Percentiles rank a stretch among this genome's conserved stretches.
Evolutionary conservation across 2,888 invertebrate genomes (phyloP).

Genomic region (Eilema depressum): DNA sequence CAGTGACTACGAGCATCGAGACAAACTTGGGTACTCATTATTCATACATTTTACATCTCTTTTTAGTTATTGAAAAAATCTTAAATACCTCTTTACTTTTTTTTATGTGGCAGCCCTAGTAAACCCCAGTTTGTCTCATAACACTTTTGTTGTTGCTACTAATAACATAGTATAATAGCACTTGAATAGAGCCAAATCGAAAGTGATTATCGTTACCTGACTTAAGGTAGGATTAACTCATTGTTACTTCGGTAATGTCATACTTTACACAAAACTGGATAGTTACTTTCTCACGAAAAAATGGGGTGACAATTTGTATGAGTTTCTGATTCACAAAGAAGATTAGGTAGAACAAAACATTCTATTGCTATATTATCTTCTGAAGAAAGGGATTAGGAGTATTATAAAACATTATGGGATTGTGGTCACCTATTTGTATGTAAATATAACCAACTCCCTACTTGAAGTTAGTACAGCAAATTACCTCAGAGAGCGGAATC

Average conservation of each 20-base stretch:
- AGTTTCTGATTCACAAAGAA: background rate
- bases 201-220: constrained; percentile 18
- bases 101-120: background rate
- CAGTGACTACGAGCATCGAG: background rate
- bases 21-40: no score
- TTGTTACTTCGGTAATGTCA: constrained; percentile 29
- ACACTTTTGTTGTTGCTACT: constrained; percentile 5
- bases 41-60: background rate
- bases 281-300: constrained; percentile 37
- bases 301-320: background rate
- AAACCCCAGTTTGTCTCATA: background rate
- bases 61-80: no score
- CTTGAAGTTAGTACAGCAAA: background rate
- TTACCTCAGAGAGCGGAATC: background rate
- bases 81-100: background rate
- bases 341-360: background rate
- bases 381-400: background rate
- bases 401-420: background rate
- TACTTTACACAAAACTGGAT: constrained; percentile 18
- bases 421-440: background rate
- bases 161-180: constrained; percentile 8
- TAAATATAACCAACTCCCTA: background rate
- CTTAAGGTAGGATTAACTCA: constrained; percentile 21
- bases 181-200: constrained; percentile 16
- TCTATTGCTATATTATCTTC: background rate